phyloP scores from a whole-genome alignment of 2,888 invertebrate species.

The Leptothorax acervorum region DNA sequence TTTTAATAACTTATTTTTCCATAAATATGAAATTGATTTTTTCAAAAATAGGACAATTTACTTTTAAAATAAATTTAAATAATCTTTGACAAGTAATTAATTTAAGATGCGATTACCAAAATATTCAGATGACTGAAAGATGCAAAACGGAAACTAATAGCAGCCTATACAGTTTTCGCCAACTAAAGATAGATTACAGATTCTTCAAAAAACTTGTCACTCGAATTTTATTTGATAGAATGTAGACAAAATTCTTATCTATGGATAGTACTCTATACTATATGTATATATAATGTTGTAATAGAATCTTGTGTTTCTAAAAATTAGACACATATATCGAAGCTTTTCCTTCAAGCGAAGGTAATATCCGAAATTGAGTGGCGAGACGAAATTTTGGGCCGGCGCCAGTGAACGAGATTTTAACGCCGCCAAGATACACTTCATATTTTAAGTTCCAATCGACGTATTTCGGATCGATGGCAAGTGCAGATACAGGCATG shows the following conservation, averaged over 20 bases:
- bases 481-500: slow-evolving; percentile 17
- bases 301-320: not conserved
- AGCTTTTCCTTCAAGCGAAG: not conserved
- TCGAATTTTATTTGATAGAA: not conserved
- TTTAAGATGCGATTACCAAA: not conserved
- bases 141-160: not conserved
- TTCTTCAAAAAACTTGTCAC: not conserved
- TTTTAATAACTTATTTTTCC: not conserved
- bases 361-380: slow-evolving; percentile 30
- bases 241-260: not conserved
- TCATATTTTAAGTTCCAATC: slow-evolving; percentile 51
- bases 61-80: not conserved
- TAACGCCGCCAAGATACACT: slow-evolving; percentile 44
- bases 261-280: not conserved
- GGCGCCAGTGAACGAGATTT: slow-evolving; percentile 47
- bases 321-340: slow-evolving; percentile 22
- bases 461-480: slow-evolving; percentile 34
- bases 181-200: not conserved
- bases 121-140: not conserved
- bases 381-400: slow-evolving; percentile 38
- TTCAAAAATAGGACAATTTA: not conserved
- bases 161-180: not conserved
- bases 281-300: not conserved
- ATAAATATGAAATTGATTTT: not conserved
- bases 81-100: not conserved